Evolutionary conservation across 2,888 invertebrate species (phyloP), one percentile per base, ranked within the genome.

Genomic region (Ochropleura plecta): DNA sequence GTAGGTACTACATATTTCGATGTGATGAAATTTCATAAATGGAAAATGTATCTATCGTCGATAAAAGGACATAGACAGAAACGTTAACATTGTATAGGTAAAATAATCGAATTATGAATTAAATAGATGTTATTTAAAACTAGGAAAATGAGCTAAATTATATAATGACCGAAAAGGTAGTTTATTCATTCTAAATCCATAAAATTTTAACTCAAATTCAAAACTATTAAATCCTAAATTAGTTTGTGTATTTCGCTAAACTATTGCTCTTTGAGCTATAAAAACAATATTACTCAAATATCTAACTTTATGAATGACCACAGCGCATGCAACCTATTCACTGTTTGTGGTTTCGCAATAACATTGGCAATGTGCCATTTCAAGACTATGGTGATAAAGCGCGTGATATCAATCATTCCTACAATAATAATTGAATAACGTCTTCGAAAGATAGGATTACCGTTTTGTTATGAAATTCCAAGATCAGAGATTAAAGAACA

Each of bases 321-420:
- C 60, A 64, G 40, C 49, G 49, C 79, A 77, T 79, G 81, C 75
- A 74, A 79, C 63, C 30, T 51, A 65, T 70, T 30, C 20, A 51
- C 18, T 40, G 65, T 60, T 83, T 82, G 72, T 78, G 78, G 60
- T 73, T 79, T 80, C 59, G 70, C 79, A 81, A 72, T 82, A 81
- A 82, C 55, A 83, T 87, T 90, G 89, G 89, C 90, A 78, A 63
- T 69, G 66, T 82, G 88, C 88, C 86, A 90, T 82, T 80, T 60
- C 46, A 67, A 74, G 46, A 78, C 65, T 66, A 66, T 62, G 49
- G 62, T 78, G 77, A 82, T 84, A 86, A 81, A 73, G 62, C 64
- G 40, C 57, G 60, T 76, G 63, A 55, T 80, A 77, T 80, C 73
- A 67, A 73, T 76, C 81, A 84, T 69, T 80, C 65, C 46, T 57